Percentiles rank a stretch among this genome's conserved stretches.
Evolutionary conservation across 2,797 vertebrate species (phyloP).

Genomic region (Myioborus miniatus): DNA sequence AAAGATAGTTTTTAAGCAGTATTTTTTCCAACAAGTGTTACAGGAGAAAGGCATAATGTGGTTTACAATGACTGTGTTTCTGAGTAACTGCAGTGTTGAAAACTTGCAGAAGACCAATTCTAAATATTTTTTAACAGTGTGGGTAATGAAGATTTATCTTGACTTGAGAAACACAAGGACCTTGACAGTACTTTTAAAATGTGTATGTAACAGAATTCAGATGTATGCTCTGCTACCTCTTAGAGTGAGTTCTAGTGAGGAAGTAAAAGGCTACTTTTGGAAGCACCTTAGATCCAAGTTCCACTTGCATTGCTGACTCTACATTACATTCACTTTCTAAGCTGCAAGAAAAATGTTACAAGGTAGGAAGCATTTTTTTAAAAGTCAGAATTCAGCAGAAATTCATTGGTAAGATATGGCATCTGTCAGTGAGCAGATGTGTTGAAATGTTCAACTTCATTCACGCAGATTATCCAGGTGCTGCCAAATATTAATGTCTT

Average conservation of each 20-base stretch:
- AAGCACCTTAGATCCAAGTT: background rate
- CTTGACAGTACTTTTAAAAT: background rate
- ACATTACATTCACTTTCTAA: background rate
- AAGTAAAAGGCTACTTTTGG: background rate
- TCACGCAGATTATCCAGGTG: background rate
- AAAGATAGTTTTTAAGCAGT: background rate
- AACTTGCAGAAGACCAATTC: background rate
- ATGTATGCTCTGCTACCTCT: background rate
- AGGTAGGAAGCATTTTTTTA: background rate
- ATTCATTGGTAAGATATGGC: background rate
- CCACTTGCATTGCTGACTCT: background rate
- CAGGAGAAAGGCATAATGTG: background rate
- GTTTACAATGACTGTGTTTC: background rate
- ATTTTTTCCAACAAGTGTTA: background rate
- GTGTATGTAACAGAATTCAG: background rate
- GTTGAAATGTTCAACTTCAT: background rate
- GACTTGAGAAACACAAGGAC: background rate
- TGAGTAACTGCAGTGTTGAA: background rate
- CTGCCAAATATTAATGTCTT: background rate
- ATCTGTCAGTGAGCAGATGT: background rate
- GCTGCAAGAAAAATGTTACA: background rate
- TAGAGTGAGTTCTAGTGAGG: background rate
- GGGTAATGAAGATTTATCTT: background rate
- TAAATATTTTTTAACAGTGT: background rate
- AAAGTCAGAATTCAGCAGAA: background rate